Conservation (phyloP, 2,113 vertebrate genomes). For the Butorides virescens region DNA sequence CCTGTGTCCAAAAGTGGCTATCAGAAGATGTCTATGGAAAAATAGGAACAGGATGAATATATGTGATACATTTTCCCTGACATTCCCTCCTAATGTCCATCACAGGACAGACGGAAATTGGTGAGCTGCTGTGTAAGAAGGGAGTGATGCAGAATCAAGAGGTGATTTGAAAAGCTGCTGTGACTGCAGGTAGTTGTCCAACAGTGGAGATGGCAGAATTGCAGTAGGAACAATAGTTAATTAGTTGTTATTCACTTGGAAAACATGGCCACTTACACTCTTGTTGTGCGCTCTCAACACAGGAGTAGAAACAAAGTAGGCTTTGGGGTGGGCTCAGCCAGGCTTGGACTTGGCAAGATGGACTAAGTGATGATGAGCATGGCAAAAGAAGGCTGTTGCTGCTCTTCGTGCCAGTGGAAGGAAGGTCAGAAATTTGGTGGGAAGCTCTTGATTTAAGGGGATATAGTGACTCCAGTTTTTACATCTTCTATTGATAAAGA, state of each 20-base stretch:
- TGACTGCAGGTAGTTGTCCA: neutral
- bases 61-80: neutral
- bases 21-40: neutral
- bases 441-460: neutral
- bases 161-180: neutral
- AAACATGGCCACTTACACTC: neutral
- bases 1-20: neutral
- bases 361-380: neutral
- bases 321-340: neutral
- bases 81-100: neutral
- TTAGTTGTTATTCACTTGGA: neutral
- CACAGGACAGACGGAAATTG: neutral
- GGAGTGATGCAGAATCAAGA: neutral
- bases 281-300: neutral
- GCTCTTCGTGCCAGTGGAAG: neutral
- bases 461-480: neutral
- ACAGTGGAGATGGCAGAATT: neutral
- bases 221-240: neutral
- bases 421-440: neutral
- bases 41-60: neutral
- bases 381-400: neutral
- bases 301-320: neutral
- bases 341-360: neutral
- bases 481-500: neutral
- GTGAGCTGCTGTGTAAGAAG: neutral